Conservation (phyloP, 2,797 vertebrate genomes). For the Enteromius radiatus region DNA sequence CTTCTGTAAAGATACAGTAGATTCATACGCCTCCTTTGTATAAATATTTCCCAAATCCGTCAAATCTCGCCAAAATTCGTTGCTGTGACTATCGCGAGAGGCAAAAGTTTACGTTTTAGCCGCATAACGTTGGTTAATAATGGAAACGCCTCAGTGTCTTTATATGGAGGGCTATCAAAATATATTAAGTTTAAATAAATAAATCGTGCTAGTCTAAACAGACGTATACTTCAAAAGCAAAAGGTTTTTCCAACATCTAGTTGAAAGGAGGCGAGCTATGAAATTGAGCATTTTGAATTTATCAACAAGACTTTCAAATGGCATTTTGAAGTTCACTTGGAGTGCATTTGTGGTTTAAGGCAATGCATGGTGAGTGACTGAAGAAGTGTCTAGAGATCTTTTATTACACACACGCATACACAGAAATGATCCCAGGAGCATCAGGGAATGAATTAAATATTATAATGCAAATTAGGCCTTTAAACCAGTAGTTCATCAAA, state of each 20-base stretch:
- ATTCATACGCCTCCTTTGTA: too few species aligned
- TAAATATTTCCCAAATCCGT: too few species aligned
- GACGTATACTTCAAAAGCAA: background rate
- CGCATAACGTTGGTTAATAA: too few species aligned
- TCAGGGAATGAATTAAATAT: constrained; percentile 14
- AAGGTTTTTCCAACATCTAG: background rate
- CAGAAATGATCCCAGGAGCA: background rate
- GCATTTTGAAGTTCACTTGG: constrained; percentile 15
- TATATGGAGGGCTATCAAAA: background rate
- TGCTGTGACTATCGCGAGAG: too few species aligned
- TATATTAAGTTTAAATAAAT: background rate
- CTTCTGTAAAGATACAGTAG: too few species aligned
- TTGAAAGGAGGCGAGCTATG: background rate
- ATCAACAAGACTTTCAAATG: constrained; percentile 16
- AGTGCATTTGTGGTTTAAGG: constrained; percentile 33
- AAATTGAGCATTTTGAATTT: constrained; percentile 4
- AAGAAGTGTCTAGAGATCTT: constrained; percentile 18
- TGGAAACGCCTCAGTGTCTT: background rate
- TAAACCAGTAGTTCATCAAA: constrained; percentile 34
- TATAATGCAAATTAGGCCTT: constrained; percentile 44
- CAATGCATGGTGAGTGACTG: constrained; percentile 11
- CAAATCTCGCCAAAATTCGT: too few species aligned
- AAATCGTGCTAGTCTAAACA: background rate
- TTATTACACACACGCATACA: background rate
- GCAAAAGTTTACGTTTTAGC: too few species aligned